Conservation (phyloP, 2,888 invertebrate genomes). For the Pseudoips prasinana region DNA sequence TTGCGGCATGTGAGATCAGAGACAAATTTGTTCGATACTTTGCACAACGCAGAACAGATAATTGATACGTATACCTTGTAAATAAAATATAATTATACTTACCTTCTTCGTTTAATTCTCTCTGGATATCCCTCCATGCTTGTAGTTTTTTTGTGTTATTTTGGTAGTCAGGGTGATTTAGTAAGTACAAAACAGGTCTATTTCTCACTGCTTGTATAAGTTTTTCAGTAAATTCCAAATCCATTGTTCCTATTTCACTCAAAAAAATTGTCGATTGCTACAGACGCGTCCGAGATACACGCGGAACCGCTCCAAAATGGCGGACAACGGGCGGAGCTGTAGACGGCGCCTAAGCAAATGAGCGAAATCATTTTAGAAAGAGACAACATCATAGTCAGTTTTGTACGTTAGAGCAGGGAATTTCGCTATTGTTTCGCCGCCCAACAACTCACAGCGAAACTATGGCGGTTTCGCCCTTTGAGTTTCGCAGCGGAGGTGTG, state of each 20-base stretch:
- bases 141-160: slow-evolving; percentile 8
- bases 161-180: slow-evolving; percentile 4
- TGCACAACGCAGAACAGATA: slow-evolving; percentile 3
- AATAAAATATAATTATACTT: too few relatives aligned
- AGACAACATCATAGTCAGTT: slow-evolving; percentile 8
- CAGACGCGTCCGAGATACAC: slow-evolving; percentile 10
- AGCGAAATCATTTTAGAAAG: slow-evolving; percentile 6
- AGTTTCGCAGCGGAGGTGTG: slow-evolving; percentile 3
- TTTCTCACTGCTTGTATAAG: slow-evolving; percentile 5
- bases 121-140: slow-evolving; percentile 11
- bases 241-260: slow-evolving; percentile 7
- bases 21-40: slow-evolving; percentile 17
- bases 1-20: slow-evolving; percentile 17
- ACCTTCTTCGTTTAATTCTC: slow-evolving; percentile 9
- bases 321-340: slow-evolving; percentile 6
- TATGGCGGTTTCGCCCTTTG: slow-evolving; percentile 8
- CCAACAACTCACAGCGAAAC: slow-evolving; percentile 5
- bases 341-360: slow-evolving; percentile 7
- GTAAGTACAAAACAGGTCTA: slow-evolving; percentile 6
- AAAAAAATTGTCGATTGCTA: slow-evolving; percentile 9
- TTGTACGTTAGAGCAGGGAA: slow-evolving; percentile 7
- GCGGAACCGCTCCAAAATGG: slow-evolving; percentile 7
- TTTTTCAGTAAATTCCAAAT: slow-evolving; percentile 8
- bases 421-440: slow-evolving; percentile 8
- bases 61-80: neutral